phyloP scores from a whole-genome alignment of 2,797 vertebrate genomes.

The Gallinago solitaria region DNA sequence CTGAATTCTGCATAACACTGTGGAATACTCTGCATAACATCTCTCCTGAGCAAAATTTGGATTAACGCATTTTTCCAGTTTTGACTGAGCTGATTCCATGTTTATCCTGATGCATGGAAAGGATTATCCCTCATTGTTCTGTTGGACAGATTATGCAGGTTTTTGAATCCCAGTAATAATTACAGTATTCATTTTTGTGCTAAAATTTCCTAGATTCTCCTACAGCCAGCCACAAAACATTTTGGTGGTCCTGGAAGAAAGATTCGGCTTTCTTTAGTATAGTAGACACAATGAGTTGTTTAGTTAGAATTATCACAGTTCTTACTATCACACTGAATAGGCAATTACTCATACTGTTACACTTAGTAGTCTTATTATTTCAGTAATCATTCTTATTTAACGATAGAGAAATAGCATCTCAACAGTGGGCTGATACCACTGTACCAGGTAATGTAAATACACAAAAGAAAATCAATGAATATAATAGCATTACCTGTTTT shows the following conservation, averaged over 20 bases:
- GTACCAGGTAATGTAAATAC: not conserved
- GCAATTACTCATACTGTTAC: not conserved
- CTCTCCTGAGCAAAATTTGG: not conserved
- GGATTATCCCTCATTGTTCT: not conserved
- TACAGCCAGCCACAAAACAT: not conserved
- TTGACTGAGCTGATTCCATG: not conserved
- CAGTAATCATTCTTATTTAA: slow-evolving; percentile 10
- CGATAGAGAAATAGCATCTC: slow-evolving; percentile 7
- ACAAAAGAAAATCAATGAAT: slow-evolving; percentile 19
- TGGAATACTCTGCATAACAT: not conserved
- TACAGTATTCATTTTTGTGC: not conserved
- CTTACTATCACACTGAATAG: not conserved
- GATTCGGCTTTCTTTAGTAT: not conserved
- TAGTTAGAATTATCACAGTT: not conserved
- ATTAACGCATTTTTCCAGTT: not conserved
- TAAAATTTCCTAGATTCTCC: not conserved
- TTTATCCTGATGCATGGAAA: not conserved
- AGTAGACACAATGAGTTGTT: not conserved
- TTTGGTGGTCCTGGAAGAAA: not conserved
- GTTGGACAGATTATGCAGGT: not conserved
- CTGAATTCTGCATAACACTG: not conserved
- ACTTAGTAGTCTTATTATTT: not conserved
- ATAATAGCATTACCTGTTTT: slow-evolving; percentile 54
- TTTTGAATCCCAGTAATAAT: not conserved
- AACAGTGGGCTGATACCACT: not conserved